A percentile compares a stretch with the other conserved stretches of the same genome.
phyloP scores from a whole-genome alignment of 2,797 vertebrate species.

The Macroramphosus scolopax region DNA sequence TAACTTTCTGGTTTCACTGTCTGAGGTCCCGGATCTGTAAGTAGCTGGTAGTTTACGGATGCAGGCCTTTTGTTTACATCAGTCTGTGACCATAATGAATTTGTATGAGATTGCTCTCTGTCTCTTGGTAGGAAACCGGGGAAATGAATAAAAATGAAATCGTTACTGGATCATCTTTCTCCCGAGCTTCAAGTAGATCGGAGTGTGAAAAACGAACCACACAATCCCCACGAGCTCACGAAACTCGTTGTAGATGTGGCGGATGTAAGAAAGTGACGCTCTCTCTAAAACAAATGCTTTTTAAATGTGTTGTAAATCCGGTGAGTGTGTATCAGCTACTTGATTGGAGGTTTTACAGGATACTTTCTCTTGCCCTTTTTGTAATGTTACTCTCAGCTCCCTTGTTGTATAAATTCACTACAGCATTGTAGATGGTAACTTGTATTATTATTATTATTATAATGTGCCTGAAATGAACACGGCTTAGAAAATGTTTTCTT shows the following conservation, averaged over 20 bases:
- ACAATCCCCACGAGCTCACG: too few species aligned
- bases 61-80: constrained; percentile 23
- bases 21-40: too few species aligned
- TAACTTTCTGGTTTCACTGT: constrained; percentile 17
- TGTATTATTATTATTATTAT: too few species aligned
- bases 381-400: constrained; percentile 31
- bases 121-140: too few species aligned
- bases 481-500: constrained; percentile 60
- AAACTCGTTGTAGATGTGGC: too few species aligned
- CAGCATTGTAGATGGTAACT: constrained; percentile 54
- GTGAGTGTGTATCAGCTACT: constrained; percentile 11
- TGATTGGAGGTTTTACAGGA: constrained; percentile 20
- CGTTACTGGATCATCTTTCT: too few species aligned
- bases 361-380: constrained; percentile 9
- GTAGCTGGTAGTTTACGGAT: too few species aligned
- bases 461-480: constrained; percentile 74
- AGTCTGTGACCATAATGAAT: constrained; percentile 11
- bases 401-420: constrained; percentile 37
- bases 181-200: too few species aligned
- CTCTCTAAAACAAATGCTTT: too few species aligned
- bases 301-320: constrained; percentile 19
- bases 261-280: constrained; percentile 25
- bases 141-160: too few species aligned
- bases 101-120: constrained; percentile 3
- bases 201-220: too few species aligned